These are phyloP conservation scores for Eristalinus aeneus DNA, from an alignment of 2,888 invertebrate species.

Conservation along the genomic window DNA sequence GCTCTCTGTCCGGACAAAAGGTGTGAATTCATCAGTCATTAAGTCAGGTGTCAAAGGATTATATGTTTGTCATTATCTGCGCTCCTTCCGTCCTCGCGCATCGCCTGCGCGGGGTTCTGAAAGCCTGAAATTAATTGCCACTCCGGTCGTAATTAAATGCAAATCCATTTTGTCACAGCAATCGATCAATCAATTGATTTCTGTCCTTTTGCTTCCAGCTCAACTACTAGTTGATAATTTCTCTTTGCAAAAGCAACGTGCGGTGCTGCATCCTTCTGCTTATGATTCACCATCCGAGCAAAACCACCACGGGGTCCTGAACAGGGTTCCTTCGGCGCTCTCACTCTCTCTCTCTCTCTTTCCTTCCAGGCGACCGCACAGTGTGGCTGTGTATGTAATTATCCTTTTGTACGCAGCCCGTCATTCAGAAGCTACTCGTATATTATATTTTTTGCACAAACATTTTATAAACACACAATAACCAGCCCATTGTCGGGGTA, in stretches of 20 bases:
- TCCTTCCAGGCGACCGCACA: not conserved
- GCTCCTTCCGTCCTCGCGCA: not conserved
- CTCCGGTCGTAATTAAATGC: constrained; percentile 26
- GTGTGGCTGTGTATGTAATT: constrained; percentile 41
- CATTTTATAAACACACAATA: constrained; percentile 64
- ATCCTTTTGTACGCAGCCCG: constrained; percentile 34
- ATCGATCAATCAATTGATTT: constrained; percentile 59
- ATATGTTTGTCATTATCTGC: constrained; percentile 36
- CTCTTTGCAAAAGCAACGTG: not conserved
- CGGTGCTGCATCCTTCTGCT: constrained; percentile 23
- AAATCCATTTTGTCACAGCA: constrained; percentile 59
- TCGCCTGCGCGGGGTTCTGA: not conserved
- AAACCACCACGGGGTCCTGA: too few relatives aligned
- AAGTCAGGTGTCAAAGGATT: constrained; percentile 69
- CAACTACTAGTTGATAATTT: constrained; percentile 53
- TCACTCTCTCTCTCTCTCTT: not conserved
- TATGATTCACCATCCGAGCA: constrained; percentile 1
- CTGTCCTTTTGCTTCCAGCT: not conserved
- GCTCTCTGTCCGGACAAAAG: constrained; percentile 17
- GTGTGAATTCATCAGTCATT: constrained; percentile 66
- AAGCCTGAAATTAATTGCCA: not conserved
- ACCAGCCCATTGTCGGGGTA: constrained; percentile 64
- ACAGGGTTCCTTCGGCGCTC: not conserved
- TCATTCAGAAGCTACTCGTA: constrained; percentile 20
- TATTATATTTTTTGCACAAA: constrained; percentile 45